A percentile compares a stretch with the other conserved stretches of the same genome.
phyloP scores from a whole-genome alignment of 1,140 invertebrate genomes.

The Popillia japonica region DNA sequence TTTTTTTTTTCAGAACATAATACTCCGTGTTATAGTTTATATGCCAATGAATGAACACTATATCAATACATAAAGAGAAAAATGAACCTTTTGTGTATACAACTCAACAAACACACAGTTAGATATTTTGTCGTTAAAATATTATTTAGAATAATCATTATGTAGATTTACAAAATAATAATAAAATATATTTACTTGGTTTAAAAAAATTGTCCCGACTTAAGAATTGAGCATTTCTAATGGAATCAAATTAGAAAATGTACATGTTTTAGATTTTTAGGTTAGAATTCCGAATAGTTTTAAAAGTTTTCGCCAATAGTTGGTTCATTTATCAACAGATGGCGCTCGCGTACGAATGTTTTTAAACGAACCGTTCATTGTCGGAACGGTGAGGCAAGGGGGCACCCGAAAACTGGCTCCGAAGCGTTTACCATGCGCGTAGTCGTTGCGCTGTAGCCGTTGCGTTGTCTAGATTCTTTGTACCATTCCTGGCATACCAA shows the following conservation, averaged over 20 bases:
- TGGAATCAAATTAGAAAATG: not conserved
- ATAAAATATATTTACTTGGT: too few relatives aligned
- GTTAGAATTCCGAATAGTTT: not conserved
- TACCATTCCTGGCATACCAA: slow-evolving; percentile 94
- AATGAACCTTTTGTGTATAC: too few relatives aligned
- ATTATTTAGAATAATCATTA: too few relatives aligned
- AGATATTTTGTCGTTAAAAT: too few relatives aligned
- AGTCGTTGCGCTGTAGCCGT: slow-evolving; percentile 80
- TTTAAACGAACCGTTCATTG: slow-evolving; percentile 8
- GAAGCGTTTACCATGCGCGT: slow-evolving; percentile 76
- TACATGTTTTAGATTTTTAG: not conserved
- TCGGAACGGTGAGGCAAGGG: slow-evolving; percentile 39
- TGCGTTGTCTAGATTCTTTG: slow-evolving; percentile 94
- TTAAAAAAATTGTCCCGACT: too few relatives aligned
- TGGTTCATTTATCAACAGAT: not conserved
- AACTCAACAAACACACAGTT: too few relatives aligned
- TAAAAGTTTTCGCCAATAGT: not conserved
- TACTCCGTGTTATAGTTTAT: too few relatives aligned
- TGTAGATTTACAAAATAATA: too few relatives aligned
- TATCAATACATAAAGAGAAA: too few relatives aligned
- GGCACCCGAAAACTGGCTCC: slow-evolving; percentile 56
- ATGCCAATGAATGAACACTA: too few relatives aligned
- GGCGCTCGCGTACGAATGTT: not conserved
- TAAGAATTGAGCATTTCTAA: too few relatives aligned
- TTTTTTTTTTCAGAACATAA: too few relatives aligned